A percentile compares a stretch with the other conserved stretches of the same genome.
These are phyloP conservation scores for Chironomus tentans DNA, from an alignment of 2,888 invertebrate species.

Conservation along the genomic window DNA sequence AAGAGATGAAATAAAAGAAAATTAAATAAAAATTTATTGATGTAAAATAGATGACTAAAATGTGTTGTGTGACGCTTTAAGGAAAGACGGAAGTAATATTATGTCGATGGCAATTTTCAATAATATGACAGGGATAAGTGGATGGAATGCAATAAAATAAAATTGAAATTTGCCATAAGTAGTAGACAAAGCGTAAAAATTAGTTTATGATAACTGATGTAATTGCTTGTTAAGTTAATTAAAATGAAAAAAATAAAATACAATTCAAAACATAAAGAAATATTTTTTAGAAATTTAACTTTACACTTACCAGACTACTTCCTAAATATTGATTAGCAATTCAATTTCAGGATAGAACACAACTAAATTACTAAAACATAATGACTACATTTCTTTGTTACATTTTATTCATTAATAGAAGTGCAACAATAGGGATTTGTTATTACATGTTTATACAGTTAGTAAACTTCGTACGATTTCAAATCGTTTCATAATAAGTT, in stretches of 20 bases:
- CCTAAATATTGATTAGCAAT: no score
- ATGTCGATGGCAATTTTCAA: background rate
- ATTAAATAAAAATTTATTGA: background rate
- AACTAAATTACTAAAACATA: no score
- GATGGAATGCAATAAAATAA: background rate
- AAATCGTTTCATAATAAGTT: no score
- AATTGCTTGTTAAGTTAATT: background rate
- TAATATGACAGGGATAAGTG: no score
- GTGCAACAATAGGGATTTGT: no score
- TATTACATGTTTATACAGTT: no score
- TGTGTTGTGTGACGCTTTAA: slow-evolving; percentile 4
- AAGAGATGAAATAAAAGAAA: background rate
- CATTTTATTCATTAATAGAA: no score
- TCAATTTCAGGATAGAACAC: no score
- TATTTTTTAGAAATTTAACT: no score
- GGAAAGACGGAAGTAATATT: background rate
- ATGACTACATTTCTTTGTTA: no score
- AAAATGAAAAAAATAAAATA: background rate
- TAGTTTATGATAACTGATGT: background rate
- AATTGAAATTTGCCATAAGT: background rate
- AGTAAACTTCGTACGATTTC: no score
- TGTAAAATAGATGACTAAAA: background rate
- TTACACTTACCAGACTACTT: no score
- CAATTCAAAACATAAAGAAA: background rate
- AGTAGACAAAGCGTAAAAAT: background rate